A percentile compares a stretch with the other conserved stretches of the same genome.
Evolutionary conservation across 2,888 invertebrate genomes (phyloP).

Genomic region (Stenolophus ochropezus): DNA sequence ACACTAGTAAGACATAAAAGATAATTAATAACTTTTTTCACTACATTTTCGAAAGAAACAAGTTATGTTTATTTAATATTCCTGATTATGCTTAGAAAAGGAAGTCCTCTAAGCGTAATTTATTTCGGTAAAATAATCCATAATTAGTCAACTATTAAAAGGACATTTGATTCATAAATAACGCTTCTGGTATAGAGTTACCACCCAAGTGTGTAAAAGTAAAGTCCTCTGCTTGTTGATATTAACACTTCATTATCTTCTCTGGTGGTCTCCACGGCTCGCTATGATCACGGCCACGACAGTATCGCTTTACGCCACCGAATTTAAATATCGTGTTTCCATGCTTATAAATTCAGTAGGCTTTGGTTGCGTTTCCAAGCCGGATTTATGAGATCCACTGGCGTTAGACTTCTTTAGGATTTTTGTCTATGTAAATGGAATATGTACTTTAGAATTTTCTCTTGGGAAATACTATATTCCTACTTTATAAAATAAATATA

Average conservation of each 20-base stretch:
- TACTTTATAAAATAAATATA: no score
- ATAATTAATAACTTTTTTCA: no score
- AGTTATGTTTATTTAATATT: not conserved
- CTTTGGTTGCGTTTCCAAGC: constrained; percentile 8
- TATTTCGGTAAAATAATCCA: constrained; percentile 52
- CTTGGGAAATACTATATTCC: no score
- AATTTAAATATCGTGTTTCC: constrained; percentile 46
- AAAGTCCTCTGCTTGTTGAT: constrained; percentile 51
- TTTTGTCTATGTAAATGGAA: not conserved
- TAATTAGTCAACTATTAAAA: constrained; percentile 58
- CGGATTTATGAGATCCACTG: not conserved
- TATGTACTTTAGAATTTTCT: no score
- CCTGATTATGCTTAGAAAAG: not conserved
- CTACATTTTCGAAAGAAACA: no score
- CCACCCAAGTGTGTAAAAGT: constrained; percentile 48
- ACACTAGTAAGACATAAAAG: no score
- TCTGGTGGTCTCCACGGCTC: constrained; percentile 49
- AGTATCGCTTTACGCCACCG: constrained; percentile 52
- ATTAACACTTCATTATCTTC: constrained; percentile 59
- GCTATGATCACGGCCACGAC: constrained; percentile 25
- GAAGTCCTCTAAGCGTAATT: constrained; percentile 38
- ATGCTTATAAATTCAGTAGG: constrained; percentile 49
- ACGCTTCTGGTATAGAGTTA: constrained; percentile 33
- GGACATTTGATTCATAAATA: constrained; percentile 51
- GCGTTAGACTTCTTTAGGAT: not conserved